phyloP scores from a whole-genome alignment of 2,113 vertebrate genomes.

The Malaclemys terrapin region DNA sequence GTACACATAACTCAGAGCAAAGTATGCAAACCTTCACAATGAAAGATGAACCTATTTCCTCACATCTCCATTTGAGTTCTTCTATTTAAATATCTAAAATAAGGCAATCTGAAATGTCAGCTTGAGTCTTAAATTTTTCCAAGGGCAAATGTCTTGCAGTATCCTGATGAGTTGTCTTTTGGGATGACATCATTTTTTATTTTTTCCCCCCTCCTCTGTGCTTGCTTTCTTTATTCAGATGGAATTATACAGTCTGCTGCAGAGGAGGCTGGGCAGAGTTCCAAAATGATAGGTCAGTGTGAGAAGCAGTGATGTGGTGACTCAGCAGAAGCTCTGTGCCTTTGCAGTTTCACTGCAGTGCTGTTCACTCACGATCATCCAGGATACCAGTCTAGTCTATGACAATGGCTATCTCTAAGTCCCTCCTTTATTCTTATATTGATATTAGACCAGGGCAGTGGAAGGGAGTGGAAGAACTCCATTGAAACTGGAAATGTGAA shows the following conservation, averaged over 20 bases:
- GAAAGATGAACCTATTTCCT: background rate
- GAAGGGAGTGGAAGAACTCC: background rate
- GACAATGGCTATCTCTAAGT: background rate
- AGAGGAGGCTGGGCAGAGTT: conserved; percentile 15
- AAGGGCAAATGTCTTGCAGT: background rate
- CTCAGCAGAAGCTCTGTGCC: conserved; percentile 55
- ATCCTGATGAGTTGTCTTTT: background rate
- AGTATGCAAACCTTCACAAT: background rate
- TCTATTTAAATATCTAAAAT: background rate
- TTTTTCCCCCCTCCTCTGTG: rapidly evolving
- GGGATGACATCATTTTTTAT: background rate
- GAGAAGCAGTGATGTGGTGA: conserved; percentile 51
- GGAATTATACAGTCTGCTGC: background rate
- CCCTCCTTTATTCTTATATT: background rate
- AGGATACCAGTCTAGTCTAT: background rate
- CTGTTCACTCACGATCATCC: background rate
- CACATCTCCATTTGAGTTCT: background rate
- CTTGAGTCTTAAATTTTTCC: background rate
- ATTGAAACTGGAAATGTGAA: background rate
- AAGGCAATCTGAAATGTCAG: background rate
- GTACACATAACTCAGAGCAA: background rate
- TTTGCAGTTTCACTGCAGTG: conserved; percentile 12
- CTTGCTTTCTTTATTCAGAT: conserved; percentile 3
- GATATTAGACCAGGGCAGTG: background rate
- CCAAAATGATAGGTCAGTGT: conserved; percentile 32